A percentile compares a stretch with the other conserved stretches of the same genome.
These are phyloP conservation scores for Chymomyza costata DNA, from an alignment of 1,140 invertebrate species.

Conservation along the genomic window DNA sequence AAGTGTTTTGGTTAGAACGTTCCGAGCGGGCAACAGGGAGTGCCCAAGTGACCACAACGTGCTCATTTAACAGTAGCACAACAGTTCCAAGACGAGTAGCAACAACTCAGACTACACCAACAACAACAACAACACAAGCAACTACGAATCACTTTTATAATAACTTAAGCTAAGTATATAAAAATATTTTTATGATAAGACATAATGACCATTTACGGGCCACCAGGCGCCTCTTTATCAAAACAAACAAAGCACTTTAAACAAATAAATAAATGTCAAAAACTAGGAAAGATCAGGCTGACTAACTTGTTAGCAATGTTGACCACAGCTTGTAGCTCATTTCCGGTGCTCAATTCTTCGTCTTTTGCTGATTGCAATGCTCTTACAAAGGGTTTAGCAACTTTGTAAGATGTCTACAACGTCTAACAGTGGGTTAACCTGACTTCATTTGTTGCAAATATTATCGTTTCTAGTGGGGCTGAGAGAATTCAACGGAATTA, in stretches of 20 bases:
- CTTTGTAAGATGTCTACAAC: no score
- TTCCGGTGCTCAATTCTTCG: no score
- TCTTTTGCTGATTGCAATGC: no score
- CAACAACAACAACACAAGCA: constrained; percentile 12
- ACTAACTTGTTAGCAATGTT: no score
- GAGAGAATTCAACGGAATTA: no score
- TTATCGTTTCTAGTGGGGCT: no score
- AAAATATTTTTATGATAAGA: constrained; percentile 72
- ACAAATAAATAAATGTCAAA: constrained; percentile 7
- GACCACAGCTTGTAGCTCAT: no score
- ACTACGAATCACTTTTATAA: constrained; percentile 59
- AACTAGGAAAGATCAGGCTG: not conserved
- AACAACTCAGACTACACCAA: constrained; percentile 6
- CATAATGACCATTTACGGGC: constrained; percentile 30
- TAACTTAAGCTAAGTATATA: constrained; percentile 64
- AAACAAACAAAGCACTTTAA: constrained; percentile 33
- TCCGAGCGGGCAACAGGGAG: no score
- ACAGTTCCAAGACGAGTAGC: not conserved
- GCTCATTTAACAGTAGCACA: constrained; percentile 72
- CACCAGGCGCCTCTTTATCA: constrained; percentile 15
- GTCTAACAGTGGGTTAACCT: no score
- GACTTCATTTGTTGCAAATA: no score
- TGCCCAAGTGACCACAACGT: constrained; percentile 55
- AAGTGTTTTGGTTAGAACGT: constrained; percentile 69
- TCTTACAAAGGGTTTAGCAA: no score